Evolutionary conservation across 1,140 invertebrate genomes (phyloP).

Genomic region (Ooceraea biroi): DNA sequence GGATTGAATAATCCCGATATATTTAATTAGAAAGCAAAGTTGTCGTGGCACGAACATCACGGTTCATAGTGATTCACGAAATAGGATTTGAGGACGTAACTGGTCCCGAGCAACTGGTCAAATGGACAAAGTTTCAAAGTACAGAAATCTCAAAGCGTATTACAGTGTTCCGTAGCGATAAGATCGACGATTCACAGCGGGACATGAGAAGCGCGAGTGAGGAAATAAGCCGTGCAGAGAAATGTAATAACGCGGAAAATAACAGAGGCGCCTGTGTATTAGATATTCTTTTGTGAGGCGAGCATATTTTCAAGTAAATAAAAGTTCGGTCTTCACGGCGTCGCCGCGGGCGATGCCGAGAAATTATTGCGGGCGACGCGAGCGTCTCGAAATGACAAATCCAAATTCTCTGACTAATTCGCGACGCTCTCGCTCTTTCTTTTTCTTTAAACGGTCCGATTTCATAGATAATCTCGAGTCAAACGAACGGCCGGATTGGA

Average conservation of each 20-base stretch:
- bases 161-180: constrained; percentile 10
- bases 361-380: background rate
- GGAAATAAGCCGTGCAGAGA: background rate
- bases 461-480: constrained; percentile 25
- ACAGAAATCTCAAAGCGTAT: constrained; percentile 26
- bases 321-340: background rate
- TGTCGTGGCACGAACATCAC: constrained; percentile 7
- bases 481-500: constrained; percentile 41
- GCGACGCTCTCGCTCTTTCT: background rate
- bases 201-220: background rate
- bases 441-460: background rate
- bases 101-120: constrained; percentile 12
- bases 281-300: background rate
- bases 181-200: background rate
- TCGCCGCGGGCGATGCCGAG: background rate
- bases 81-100: constrained; percentile 17
- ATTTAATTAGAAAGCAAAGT: constrained; percentile 45
- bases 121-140: constrained; percentile 22
- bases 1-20: constrained; percentile 24
- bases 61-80: background rate
- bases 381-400: constrained; percentile 13
- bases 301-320: background rate
- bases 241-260: background rate
- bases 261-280: background rate
- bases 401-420: constrained; percentile 27